These are phyloP conservation scores for Taenaris catops DNA, from an alignment of 2,888 invertebrate genomes.

Conservation along the genomic window DNA sequence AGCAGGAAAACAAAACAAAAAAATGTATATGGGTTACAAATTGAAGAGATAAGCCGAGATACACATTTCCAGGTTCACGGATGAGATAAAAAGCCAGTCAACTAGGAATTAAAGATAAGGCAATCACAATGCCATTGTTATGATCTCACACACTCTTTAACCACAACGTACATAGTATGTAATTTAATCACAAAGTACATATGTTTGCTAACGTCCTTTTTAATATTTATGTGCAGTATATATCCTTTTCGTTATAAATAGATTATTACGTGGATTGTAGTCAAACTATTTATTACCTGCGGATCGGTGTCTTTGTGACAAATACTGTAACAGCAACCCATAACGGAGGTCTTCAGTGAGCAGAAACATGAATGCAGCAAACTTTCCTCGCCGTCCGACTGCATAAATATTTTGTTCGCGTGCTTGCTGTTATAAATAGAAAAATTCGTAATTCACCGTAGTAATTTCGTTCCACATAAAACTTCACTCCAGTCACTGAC, in stretches of 20 bases:
- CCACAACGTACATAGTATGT: too few species aligned
- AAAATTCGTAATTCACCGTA: slow-evolving; percentile 49
- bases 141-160: too few species aligned
- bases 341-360: slow-evolving; percentile 68
- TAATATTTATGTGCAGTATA: too few species aligned
- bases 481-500: slow-evolving; percentile 16
- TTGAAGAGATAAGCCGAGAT: slow-evolving; percentile 13
- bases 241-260: too few species aligned
- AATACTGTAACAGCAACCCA: slow-evolving; percentile 87
- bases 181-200: too few species aligned
- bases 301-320: slow-evolving; percentile 85
- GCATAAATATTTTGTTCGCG: slow-evolving; percentile 68
- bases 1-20: too few species aligned
- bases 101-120: slow-evolving; percentile 41
- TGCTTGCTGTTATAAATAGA: slow-evolving; percentile 63
- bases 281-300: slow-evolving; percentile 82
- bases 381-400: slow-evolving; percentile 65
- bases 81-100: slow-evolving; percentile 38
- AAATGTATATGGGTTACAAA: slow-evolving; percentile 7
- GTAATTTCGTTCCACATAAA: slow-evolving; percentile 30
- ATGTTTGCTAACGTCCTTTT: too few species aligned
- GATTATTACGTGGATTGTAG: too few species aligned
- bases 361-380: slow-evolving; percentile 74
- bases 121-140: slow-evolving; percentile 15
- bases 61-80: slow-evolving; percentile 21